Percentiles rank a stretch among this genome's conserved stretches.
Conservation (phyloP, 1,140 invertebrate species). For the Euura lappo region DNA sequence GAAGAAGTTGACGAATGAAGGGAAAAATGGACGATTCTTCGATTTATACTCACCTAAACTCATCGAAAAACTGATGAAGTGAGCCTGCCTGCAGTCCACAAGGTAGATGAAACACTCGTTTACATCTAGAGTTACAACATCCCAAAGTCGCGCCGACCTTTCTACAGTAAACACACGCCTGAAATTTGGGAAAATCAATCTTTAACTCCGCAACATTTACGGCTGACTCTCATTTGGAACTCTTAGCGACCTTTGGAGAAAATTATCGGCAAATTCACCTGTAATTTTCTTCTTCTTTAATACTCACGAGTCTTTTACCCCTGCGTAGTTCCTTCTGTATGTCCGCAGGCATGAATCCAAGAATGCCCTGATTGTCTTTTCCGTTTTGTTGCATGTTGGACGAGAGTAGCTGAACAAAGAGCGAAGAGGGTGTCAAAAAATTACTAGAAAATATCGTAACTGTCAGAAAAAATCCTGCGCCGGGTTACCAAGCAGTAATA, state of each 20-base stretch:
- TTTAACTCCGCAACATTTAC: too few species aligned
- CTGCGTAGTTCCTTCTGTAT: constrained; percentile 66
- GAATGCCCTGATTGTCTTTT: constrained; percentile 65
- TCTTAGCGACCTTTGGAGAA: too few species aligned
- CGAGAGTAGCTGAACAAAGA: constrained; percentile 64
- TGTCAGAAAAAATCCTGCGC: too few species aligned
- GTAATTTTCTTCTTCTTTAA: too few species aligned
- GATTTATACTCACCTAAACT: constrained; percentile 61
- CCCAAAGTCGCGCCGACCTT: constrained; percentile 68
- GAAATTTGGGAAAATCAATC: constrained; percentile 26
- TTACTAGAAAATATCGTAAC: neutral
- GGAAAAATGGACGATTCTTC: too few species aligned
- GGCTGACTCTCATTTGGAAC: too few species aligned
- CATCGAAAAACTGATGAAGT: constrained; percentile 67
- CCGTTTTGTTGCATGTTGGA: constrained; percentile 69
- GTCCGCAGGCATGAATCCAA: constrained; percentile 68
- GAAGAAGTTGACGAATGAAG: constrained; percentile 14
- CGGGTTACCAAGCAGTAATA: constrained; percentile 64
- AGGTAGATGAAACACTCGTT: constrained; percentile 66
- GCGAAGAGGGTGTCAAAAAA: neutral
- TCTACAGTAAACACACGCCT: constrained; percentile 68
- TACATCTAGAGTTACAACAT: constrained; percentile 64
- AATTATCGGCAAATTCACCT: too few species aligned
- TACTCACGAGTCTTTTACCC: constrained; percentile 62
- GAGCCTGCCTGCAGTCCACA: constrained; percentile 66